Base-by-base conservation (phyloP, 2,113 vertebrate species). In the Tragelaphus buxtoni region DNA sequence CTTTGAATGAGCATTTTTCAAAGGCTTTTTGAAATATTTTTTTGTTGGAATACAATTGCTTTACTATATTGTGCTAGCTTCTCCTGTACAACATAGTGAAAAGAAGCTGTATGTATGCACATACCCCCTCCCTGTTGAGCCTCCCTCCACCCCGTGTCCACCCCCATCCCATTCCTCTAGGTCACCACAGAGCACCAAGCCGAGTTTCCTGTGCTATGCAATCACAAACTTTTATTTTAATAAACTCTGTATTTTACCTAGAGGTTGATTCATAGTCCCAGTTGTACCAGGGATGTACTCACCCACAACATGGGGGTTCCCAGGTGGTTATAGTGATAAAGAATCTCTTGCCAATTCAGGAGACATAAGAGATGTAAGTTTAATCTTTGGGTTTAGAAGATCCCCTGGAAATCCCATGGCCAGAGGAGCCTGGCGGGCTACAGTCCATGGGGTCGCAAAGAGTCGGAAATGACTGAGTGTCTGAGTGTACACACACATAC, bases 391-490 rank as follows among this genome's bases (percentile, higher is more conserved):
- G 35, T 24, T 42, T 5, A 5, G 5, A 42, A 74, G 35, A 13
- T 74, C 0, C 20, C 39, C 22, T 24, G 22, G 35, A 74, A 74
- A 42, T 74, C 22, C 10, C 69, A 26, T 2, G 69, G 22, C 20
- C 69, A 42, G 69, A 74, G 11, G 35, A 42, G 69, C 10, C 11
- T 74, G 10, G 39, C 7, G 11, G 69, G 22, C 11, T 42, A 42
- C 11, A 42, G 22, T 42, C 39, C 39, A 13, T 26, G 69, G 39
- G 22, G 69, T 74, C 0, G 0, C 22, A 74, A 72, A 42, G 11
- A 42, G 22, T 42, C 0, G 0, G 22, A 42, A 39, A 42, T 0
- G 1, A 42, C 69, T 42, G 35, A 74, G 11, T 42, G 22, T 26
- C 35, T 74, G 69, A 42, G 6, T 26, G 11, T 7, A 72, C 20